Percentiles rank a stretch among this genome's conserved stretches.
Conservation (phyloP, 92 coral and sea anemone genomes). For the Actinernus sp. region DNA sequence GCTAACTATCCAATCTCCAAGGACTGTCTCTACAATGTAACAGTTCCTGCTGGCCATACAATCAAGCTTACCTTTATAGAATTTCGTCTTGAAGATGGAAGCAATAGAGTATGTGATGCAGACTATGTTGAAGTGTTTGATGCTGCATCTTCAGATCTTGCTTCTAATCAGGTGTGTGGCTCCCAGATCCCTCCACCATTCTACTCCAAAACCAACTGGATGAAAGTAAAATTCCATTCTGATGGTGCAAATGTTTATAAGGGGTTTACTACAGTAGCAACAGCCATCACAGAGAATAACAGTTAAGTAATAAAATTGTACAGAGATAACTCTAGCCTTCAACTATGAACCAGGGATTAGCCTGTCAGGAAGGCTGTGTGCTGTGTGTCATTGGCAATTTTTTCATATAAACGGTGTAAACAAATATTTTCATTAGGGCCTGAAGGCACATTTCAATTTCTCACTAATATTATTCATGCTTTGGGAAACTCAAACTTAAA, state of each 20-base stretch:
- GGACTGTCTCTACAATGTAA: neutral
- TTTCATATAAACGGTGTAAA: too few relatives aligned
- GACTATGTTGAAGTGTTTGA: constrained; percentile 2
- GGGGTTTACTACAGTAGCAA: neutral
- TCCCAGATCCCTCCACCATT: neutral
- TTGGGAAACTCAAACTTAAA: too few relatives aligned
- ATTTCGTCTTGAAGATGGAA: neutral
- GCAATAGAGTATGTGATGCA: neutral
- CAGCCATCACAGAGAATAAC: neutral
- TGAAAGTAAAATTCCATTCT: neutral
- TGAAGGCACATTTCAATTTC: too few relatives aligned
- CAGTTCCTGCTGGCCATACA: neutral
- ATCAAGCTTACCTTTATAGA: neutral
- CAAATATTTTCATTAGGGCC: too few relatives aligned
- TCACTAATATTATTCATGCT: too few relatives aligned
- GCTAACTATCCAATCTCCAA: neutral
- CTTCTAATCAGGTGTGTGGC: neutral
- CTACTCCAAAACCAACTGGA: constrained; percentile 1
- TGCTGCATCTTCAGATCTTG: neutral
- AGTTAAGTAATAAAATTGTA: constrained; percentile 1
- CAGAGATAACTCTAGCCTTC: too few relatives aligned
- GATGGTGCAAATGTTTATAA: neutral
- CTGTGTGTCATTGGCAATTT: too few relatives aligned
- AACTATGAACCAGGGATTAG: too few relatives aligned
- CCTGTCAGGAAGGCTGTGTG: too few relatives aligned